Evolutionary conservation across 2,888 invertebrate genomes (phyloP), one percentile per base, ranked within the genome.

Genomic region (Meteorus cinctellus): DNA sequence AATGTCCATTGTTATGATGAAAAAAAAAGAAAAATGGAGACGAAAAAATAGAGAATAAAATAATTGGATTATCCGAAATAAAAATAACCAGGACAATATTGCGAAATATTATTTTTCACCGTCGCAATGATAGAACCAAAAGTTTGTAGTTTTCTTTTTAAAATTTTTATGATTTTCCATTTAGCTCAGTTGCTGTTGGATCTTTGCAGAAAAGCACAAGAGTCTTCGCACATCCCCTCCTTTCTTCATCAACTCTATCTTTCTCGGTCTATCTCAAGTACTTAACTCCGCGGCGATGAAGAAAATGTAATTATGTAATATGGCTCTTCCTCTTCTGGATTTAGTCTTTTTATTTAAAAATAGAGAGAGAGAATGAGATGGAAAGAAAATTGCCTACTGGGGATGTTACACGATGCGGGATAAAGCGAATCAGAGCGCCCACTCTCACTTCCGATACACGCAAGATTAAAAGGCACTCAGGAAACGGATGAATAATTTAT

Each of bases 351-450:
- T 55, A 48, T 55, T 69, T 6, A n/a, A 12, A 19, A 45, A 68
- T 29, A 60, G 59, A 68, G 34, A n/a, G n/a, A 36, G 63, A 65
- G 24, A 65, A 31, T 4, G 65, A 73, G 34, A 69, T 31, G 29
- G 19, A 14, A 68, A 45, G 60, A 73, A 66, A 70, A 68, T 74
- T 48, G 74, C 48, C 62, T 24, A 48, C 24, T 60, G n/a, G 48
- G 48, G 62, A 62, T 31, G 19, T 45, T 19, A 59, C 16, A 70
- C 62, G 55, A 66, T 59, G 63, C 68, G 24, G 66, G 67, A 67
- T 74, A 73, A 78, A 76, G 62, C 59, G 73, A 78, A 72, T 72
- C 72, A 45, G 63, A 72, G 62, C 63, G 63, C 72, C 72, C 41
- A 72, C 72, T 63, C 63, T 63, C n/a, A 72, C 72, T 72, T 72